phyloP scores from a whole-genome alignment of 2,797 vertebrate genomes.

The Echeneis naucrates region DNA sequence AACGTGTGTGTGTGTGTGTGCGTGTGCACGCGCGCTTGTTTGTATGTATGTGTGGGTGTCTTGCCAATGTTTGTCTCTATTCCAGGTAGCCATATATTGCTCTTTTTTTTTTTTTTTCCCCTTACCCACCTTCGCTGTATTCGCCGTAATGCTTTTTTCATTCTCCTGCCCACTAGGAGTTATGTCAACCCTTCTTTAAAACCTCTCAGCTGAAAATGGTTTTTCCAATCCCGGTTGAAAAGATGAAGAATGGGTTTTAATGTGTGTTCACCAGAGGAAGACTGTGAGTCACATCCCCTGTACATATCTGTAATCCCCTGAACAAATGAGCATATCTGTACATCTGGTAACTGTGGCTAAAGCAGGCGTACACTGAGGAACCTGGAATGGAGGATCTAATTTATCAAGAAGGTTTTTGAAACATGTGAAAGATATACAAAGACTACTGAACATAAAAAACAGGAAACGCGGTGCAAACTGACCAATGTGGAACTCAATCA shows the following conservation, averaged over 20 bases:
- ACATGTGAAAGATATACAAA: background rate
- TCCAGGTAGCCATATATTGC: slow-evolving; percentile 14
- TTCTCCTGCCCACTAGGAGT: slow-evolving; percentile 25
- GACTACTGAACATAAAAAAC: too few relatives aligned
- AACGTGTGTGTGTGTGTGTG: background rate
- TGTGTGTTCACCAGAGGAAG: slow-evolving; percentile 17
- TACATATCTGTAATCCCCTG: slow-evolving; percentile 15
- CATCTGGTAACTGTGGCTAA: slow-evolving; percentile 10
- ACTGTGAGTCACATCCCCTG: slow-evolving; percentile 47
- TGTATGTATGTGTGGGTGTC: background rate
- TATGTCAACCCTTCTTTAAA: slow-evolving; percentile 34
- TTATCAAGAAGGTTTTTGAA: background rate
- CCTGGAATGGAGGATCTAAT: background rate
- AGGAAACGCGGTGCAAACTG: too few relatives aligned
- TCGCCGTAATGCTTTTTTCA: slow-evolving; percentile 19
- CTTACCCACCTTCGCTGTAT: slow-evolving; percentile 10
- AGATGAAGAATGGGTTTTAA: slow-evolving; percentile 29
- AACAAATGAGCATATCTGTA: slow-evolving; percentile 14
- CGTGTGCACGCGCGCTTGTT: slow-evolving; percentile 2
- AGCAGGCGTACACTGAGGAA: background rate
- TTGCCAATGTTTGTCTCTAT: background rate
- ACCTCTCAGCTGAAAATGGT: slow-evolving; percentile 39
- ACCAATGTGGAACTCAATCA: too few relatives aligned
- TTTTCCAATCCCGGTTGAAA: slow-evolving; percentile 35
- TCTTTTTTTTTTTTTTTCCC: slow-evolving; percentile 33